These are phyloP conservation scores for Jacana jacana DNA, from an alignment of 2,113 vertebrate species.

Conservation along the genomic window DNA sequence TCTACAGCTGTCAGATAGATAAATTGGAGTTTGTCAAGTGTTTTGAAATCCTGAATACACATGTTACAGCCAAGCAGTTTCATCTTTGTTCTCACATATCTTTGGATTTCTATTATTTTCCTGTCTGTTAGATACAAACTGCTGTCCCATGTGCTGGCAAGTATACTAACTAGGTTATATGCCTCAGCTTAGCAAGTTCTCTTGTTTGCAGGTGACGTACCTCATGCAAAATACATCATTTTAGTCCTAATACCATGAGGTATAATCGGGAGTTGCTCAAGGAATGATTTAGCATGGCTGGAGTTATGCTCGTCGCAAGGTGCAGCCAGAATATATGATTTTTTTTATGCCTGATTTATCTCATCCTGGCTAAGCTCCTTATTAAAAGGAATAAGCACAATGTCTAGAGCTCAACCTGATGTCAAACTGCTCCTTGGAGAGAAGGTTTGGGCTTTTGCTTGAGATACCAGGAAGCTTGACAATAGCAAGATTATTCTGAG, in stretches of 20 bases:
- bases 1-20: background rate
- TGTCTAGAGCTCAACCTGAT: background rate
- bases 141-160: background rate
- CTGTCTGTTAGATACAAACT: background rate
- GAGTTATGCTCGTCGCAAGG: rapidly evolving
- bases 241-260: too few species aligned
- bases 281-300: background rate
- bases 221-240: background rate
- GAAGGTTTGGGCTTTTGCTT: background rate
- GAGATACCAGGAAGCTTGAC: background rate
- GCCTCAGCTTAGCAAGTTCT: background rate
- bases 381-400: background rate
- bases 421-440: background rate
- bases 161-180: background rate
- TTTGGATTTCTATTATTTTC: background rate
- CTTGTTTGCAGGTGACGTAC: background rate
- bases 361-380: background rate
- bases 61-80: background rate
- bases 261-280: background rate
- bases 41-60: background rate
- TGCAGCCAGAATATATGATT: background rate
- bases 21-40: background rate
- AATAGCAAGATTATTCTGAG: background rate
- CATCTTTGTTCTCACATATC: background rate
- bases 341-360: background rate